phyloP scores from a whole-genome alignment of 2,113 vertebrate species.

The Erpornis zantholeuca region DNA sequence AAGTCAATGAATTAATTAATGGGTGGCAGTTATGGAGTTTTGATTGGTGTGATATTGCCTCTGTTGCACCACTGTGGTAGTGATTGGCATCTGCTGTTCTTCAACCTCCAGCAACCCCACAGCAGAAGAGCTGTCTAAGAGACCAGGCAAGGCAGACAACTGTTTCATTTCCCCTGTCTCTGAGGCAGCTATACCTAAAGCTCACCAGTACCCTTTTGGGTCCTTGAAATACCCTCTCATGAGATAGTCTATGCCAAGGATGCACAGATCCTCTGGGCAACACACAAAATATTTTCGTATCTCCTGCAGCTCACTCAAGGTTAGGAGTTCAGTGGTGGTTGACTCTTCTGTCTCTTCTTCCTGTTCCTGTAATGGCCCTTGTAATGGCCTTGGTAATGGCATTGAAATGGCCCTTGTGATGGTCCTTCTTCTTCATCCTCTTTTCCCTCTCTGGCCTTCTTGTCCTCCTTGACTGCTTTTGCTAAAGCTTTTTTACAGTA shows the following conservation, averaged over 20 bases:
- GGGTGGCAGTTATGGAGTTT: neutral
- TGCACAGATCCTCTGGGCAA: neutral
- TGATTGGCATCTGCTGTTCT: neutral
- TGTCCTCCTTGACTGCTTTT: neutral
- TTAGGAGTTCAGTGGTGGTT: neutral
- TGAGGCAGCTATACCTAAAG: neutral
- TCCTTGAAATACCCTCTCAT: neutral
- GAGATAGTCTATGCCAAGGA: neutral
- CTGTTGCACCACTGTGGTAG: neutral
- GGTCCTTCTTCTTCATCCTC: neutral
- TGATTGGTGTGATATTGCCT: neutral
- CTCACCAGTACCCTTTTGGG: neutral
- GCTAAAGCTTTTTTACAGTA: neutral
- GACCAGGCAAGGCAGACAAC: neutral
- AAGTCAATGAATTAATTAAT: neutral
- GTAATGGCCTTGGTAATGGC: neutral
- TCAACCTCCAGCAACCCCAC: neutral
- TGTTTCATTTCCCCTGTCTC: neutral
- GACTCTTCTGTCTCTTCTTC: neutral
- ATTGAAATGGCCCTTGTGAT: neutral
- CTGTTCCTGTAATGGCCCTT: neutral
- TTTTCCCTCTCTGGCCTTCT: neutral
- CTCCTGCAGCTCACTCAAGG: neutral
- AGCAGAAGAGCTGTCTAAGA: neutral
- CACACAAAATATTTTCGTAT: neutral